Conservation (phyloP, 2,797 vertebrate genomes). For the Falco cherrug region DNA sequence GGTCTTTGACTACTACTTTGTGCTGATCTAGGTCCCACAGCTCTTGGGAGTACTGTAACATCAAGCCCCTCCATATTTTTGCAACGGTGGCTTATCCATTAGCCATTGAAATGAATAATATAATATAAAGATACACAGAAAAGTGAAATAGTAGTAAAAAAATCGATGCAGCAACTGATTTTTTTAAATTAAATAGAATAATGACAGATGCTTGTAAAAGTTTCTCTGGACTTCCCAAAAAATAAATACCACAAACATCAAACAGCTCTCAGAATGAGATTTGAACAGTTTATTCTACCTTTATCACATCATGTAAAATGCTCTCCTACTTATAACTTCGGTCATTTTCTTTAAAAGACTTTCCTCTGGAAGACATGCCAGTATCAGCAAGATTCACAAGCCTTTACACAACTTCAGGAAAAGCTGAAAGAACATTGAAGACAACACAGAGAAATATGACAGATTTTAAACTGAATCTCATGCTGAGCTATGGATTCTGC, state of each 20-base stretch:
- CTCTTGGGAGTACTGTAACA: not conserved
- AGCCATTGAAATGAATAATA: not conserved
- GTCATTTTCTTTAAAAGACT: not conserved
- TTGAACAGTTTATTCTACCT: not conserved
- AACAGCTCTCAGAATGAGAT: not conserved
- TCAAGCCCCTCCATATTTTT: not conserved
- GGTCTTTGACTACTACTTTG: not conserved
- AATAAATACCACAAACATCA: not conserved
- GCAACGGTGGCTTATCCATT: not conserved
- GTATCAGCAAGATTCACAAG: not conserved
- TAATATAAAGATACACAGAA: not conserved
- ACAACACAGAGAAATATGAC: not conserved
- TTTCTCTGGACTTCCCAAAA: not conserved
- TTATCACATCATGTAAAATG: not conserved
- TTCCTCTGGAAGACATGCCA: not conserved
- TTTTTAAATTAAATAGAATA: not conserved
- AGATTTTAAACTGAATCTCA: not conserved
- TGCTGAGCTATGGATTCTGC: not conserved
- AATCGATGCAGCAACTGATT: not conserved
- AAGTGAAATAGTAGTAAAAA: not conserved
- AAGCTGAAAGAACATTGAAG: not conserved
- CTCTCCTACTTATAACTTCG: not conserved
- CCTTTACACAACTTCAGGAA: not conserved
- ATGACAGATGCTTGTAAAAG: not conserved
- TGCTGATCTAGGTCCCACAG: not conserved